Conservation (phyloP, 2,888 invertebrate species). For the Baronia brevicornis region DNA sequence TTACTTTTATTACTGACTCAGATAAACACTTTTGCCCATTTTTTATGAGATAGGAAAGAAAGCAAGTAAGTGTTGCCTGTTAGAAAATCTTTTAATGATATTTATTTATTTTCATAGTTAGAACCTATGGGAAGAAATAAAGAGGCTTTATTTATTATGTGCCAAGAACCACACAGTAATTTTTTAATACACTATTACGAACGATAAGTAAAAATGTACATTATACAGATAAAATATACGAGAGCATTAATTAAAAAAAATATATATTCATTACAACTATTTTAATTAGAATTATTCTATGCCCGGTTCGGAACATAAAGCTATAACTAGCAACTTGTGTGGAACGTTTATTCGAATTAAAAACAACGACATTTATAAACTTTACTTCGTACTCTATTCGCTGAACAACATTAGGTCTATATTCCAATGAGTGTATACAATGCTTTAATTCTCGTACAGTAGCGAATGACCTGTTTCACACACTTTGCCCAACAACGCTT, state of each 20-base stretch:
- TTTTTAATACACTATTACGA: too few relatives aligned
- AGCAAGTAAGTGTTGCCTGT: too few relatives aligned
- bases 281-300: slow-evolving; percentile 13
- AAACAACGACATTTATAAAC: neutral
- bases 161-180: too few relatives aligned
- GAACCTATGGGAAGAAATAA: too few relatives aligned
- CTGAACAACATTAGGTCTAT: neutral
- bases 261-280: slow-evolving; percentile 12
- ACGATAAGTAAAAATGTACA: slow-evolving; percentile 1
- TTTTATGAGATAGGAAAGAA: too few relatives aligned
- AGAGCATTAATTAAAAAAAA: slow-evolving; percentile 6
- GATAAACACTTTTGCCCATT: too few relatives aligned
- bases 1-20: too few relatives aligned
- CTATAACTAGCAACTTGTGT: slow-evolving; percentile 12
- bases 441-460: slow-evolving; percentile 10
- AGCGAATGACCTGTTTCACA: slow-evolving; percentile 15
- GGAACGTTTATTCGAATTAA: slow-evolving; percentile 12
- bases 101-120: too few relatives aligned
- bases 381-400: neutral
- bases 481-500: slow-evolving; percentile 11
- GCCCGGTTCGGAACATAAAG: slow-evolving; percentile 8
- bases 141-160: too few relatives aligned
- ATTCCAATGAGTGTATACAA: neutral
- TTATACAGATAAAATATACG: slow-evolving; percentile 2
- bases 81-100: too few relatives aligned